Evolutionary conservation across 1,140 invertebrate species (phyloP).

Genomic region (Ooceraea biroi): DNA sequence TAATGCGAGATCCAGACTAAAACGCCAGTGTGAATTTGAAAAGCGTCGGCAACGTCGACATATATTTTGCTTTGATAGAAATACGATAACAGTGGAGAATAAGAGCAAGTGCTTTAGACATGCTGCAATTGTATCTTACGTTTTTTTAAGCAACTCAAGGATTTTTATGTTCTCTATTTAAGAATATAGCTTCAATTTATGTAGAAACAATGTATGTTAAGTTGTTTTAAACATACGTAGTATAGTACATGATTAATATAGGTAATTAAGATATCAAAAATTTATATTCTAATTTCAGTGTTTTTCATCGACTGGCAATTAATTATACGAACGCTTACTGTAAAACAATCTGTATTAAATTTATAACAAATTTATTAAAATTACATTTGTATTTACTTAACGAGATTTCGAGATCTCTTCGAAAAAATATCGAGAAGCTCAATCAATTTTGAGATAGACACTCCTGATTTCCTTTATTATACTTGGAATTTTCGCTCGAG

Average conservation of each 20-base stretch:
- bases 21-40: constrained; percentile 45
- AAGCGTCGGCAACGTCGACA: background rate
- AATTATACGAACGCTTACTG: background rate
- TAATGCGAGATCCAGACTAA: constrained; percentile 48
- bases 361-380: background rate
- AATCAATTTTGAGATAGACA: background rate
- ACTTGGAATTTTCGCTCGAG: constrained; percentile 3
- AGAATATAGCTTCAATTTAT: background rate
- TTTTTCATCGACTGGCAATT: background rate
- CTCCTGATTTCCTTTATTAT: background rate
- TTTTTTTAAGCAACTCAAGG: background rate
- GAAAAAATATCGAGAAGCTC: background rate
- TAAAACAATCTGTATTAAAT: background rate
- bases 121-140: background rate
- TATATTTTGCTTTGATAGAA: constrained; percentile 25
- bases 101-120: background rate
- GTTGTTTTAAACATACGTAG: too few relatives aligned
- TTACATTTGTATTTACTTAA: background rate
- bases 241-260: background rate
- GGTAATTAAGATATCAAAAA: constrained; percentile 11
- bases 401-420: too few relatives aligned
- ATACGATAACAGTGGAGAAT: background rate
- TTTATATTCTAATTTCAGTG: background rate
- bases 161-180: background rate
- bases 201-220: background rate